Conservation (phyloP, 2,113 vertebrate genomes). For the Alaudala cheleensis region DNA sequence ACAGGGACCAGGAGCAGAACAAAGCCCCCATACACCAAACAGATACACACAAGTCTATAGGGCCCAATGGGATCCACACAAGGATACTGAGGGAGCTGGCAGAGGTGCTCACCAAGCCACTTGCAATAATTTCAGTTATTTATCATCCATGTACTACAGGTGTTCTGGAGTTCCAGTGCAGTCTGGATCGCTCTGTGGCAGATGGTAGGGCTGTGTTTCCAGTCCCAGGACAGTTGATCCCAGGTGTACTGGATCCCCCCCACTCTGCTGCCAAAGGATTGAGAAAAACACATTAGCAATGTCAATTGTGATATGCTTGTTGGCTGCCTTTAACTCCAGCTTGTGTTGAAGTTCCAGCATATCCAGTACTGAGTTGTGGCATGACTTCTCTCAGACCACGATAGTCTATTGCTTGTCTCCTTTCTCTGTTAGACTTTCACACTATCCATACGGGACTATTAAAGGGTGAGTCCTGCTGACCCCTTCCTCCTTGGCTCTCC, state of each 20-base stretch:
- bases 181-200: not conserved
- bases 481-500: not conserved
- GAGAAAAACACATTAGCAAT: not conserved
- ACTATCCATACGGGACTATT: not conserved
- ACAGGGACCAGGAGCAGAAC: not conserved
- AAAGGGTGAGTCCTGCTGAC: not conserved
- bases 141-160: not conserved
- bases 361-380: not conserved
- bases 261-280: not conserved
- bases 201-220: not conserved
- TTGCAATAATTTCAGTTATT: not conserved
- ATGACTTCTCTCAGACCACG: not conserved
- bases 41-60: not conserved
- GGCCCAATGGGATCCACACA: not conserved
- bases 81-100: not conserved
- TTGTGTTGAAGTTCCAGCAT: not conserved
- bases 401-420: not conserved
- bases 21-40: not conserved
- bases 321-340: not conserved
- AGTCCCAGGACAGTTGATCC: not conserved
- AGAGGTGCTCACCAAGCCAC: not conserved
- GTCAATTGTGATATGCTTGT: not conserved
- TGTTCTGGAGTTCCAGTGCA: not conserved
- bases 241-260: not conserved
- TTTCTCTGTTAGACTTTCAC: not conserved